A percentile compares a stretch with the other conserved stretches of the same genome.
Evolutionary conservation across 2,888 invertebrate species (phyloP).

Genomic region (Gasteruption jaculator): DNA sequence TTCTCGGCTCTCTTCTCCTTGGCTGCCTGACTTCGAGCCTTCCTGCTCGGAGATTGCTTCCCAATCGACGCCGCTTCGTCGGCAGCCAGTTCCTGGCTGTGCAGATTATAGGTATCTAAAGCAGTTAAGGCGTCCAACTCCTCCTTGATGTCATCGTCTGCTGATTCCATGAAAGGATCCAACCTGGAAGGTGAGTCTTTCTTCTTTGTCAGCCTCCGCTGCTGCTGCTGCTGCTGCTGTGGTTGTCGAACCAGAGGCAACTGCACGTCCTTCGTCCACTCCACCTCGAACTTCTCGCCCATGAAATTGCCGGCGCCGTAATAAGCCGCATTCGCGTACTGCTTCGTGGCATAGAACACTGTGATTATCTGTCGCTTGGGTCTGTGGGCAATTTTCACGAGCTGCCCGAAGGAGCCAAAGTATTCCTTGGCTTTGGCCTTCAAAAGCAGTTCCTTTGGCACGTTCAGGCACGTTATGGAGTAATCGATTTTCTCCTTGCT

Average conservation of each 20-base stretch:
- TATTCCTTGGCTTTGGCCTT: slow-evolving; percentile 61
- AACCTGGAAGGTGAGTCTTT: slow-evolving; percentile 28
- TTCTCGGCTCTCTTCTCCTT: too few relatives aligned
- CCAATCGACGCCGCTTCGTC: background rate
- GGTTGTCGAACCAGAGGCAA: slow-evolving; percentile 43
- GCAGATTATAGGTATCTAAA: slow-evolving; percentile 42
- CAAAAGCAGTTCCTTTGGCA: slow-evolving; percentile 64
- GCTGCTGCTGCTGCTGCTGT: too few relatives aligned
- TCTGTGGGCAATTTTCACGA: slow-evolving; percentile 63
- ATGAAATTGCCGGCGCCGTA: slow-evolving; percentile 61
- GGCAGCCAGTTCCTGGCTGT: slow-evolving; percentile 15
- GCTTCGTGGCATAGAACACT: slow-evolving; percentile 64
- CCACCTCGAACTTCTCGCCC: slow-evolving; percentile 61
- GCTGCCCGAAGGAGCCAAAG: slow-evolving; percentile 69
- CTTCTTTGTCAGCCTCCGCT: slow-evolving; percentile 27
- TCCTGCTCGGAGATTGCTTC: background rate
- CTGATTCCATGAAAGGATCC: slow-evolving; percentile 25
- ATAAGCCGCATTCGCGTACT: slow-evolving; percentile 59
- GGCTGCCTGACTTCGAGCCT: too few relatives aligned
- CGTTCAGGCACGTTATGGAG: slow-evolving; percentile 56
- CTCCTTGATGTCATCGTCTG: slow-evolving; percentile 64
- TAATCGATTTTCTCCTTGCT: slow-evolving; percentile 28
- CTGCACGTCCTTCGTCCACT: slow-evolving; percentile 55
- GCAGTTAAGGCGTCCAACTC: slow-evolving; percentile 67
- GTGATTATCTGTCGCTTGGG: slow-evolving; percentile 64